A percentile compares a stretch with the other conserved stretches of the same genome.
Conservation (phyloP, 2,888 invertebrate genomes). For the Argyresthia goedartella region DNA sequence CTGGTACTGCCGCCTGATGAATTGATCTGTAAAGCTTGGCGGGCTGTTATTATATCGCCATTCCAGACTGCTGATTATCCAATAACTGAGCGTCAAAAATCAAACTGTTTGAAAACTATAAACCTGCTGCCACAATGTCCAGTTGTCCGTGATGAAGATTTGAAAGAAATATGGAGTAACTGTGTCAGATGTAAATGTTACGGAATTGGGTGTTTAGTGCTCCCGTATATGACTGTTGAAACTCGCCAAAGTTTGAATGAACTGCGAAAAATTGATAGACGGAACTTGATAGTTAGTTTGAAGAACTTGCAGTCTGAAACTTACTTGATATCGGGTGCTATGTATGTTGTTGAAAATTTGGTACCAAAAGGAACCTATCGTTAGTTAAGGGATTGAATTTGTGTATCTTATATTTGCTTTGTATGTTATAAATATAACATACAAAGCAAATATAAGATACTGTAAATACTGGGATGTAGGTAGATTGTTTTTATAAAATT, state of each 20-base stretch:
- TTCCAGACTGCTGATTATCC: conserved; percentile 62
- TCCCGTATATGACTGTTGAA: conserved; percentile 54
- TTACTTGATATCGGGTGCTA: conserved; percentile 56
- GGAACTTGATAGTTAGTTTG: conserved; percentile 52
- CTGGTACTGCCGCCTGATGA: conserved; percentile 38
- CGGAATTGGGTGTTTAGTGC: conserved; percentile 53
- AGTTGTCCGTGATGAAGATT: conserved; percentile 52
- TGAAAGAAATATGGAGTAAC: conserved; percentile 59
- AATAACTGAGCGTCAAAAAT: conserved; percentile 54
- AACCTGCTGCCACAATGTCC: conserved; percentile 59
- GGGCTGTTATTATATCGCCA: conserved; percentile 38
- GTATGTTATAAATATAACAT: no score
- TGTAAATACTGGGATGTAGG: no score
- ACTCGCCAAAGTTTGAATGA: conserved; percentile 43
- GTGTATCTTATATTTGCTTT: neutral
- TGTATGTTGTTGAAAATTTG: conserved; percentile 55
- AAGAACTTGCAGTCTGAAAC: conserved; percentile 59
- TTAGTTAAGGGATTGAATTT: neutral
- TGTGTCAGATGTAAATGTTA: conserved; percentile 53
- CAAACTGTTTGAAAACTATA: conserved; percentile 49
- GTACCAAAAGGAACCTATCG: neutral
- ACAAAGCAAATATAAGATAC: no score
- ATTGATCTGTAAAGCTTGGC: conserved; percentile 53
- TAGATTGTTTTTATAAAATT: no score
- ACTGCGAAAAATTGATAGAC: conserved; percentile 52